Conservation (phyloP, 2,113 vertebrate species). For the Poeciliopsis retropinna region DNA sequence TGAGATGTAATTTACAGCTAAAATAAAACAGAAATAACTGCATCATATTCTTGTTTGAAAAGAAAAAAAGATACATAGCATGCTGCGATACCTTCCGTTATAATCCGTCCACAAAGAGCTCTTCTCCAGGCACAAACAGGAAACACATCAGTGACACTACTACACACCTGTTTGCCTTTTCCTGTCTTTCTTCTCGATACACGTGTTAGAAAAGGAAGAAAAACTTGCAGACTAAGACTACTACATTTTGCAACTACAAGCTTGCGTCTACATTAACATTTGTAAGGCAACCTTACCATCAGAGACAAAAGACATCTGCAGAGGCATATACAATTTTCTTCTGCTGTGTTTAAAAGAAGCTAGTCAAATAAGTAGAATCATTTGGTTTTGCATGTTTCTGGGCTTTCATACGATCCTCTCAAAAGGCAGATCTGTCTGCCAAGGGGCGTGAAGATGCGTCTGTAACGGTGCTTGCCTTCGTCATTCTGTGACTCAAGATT, state of each 20-base stretch:
- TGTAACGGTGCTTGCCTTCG: background rate
- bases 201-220: background rate
- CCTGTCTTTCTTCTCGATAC: constrained; percentile 29
- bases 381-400: constrained; percentile 1
- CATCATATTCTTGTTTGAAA: constrained; percentile 2
- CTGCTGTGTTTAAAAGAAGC: constrained; percentile 18
- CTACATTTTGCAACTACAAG: background rate
- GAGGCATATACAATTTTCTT: background rate
- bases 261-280: background rate
- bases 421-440: constrained; percentile 9
- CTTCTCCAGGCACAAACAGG: constrained; percentile 32
- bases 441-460: background rate
- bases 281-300: background rate
- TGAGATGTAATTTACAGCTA: constrained; percentile 18
- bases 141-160: constrained; percentile 29
- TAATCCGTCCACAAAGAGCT: background rate
- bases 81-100: background rate
- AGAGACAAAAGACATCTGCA: background rate
- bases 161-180: constrained; percentile 47
- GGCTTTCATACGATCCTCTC: constrained; percentile 1
- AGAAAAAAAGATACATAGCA: background rate
- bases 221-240: background rate
- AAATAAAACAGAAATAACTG: constrained; percentile 6
- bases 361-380: constrained; percentile 14
- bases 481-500: constrained; percentile 12